Conservation (phyloP, 2,113 vertebrate genomes). For the Clupea harengus region DNA sequence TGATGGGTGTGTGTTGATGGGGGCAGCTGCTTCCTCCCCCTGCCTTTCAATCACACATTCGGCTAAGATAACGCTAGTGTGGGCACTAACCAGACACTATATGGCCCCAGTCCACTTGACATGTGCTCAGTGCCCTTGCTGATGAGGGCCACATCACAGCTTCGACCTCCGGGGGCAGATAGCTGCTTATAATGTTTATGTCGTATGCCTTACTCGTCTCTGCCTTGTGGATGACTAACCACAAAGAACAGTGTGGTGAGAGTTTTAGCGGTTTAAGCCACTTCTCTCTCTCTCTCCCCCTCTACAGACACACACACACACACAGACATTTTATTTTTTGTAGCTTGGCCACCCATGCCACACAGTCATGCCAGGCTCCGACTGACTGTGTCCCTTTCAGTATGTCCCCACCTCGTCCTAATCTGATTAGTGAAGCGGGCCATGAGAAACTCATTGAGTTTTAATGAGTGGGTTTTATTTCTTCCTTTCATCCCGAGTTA, state of each 20-base stretch:
- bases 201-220: not conserved
- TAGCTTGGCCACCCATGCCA: not conserved
- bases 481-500: not conserved
- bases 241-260: no score
- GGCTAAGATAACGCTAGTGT: not conserved
- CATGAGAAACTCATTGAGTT: conserved; percentile 3
- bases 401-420: not conserved
- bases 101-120: not conserved
- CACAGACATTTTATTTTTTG: not conserved
- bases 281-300: not conserved
- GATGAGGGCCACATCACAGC: not conserved
- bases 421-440: conserved; percentile 12
- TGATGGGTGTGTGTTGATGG: not conserved
- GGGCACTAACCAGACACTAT: not conserved
- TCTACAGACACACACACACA: not conserved
- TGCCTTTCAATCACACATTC: not conserved
- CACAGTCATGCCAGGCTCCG: not conserved
- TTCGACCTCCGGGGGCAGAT: not conserved
- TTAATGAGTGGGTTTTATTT: not conserved
- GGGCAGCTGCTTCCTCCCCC: not conserved
- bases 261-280: no score
- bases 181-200: not conserved
- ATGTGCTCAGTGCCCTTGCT: not conserved
- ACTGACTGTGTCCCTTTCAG: not conserved
- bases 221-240: not conserved